phyloP scores from a whole-genome alignment of 2,113 vertebrate genomes.

The Cygnus buccinator region DNA sequence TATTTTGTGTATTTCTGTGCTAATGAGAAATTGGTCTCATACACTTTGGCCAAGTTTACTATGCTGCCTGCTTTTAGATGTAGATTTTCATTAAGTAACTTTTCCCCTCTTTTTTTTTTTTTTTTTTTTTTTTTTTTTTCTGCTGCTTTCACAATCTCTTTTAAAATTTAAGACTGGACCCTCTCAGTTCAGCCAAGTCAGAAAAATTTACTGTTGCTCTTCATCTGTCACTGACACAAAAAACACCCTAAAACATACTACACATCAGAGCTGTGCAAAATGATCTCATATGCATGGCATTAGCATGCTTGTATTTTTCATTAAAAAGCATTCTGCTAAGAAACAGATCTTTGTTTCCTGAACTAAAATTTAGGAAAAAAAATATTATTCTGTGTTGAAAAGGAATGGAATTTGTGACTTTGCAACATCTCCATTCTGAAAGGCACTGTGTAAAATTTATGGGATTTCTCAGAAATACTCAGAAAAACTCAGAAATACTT shows the following conservation, averaged over 20 bases:
- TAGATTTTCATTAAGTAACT: background rate
- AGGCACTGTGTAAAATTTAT: background rate
- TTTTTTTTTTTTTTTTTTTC: background rate
- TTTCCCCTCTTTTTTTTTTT: background rate
- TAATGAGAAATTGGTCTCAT: background rate
- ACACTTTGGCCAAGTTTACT: background rate
- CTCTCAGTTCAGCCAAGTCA: background rate
- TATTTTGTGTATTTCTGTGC: accelerated
- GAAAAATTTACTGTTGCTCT: background rate
- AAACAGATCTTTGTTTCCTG: background rate
- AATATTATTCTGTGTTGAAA: background rate
- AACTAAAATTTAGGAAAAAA: background rate
- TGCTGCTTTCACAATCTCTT: background rate
- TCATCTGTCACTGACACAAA: background rate
- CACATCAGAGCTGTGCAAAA: accelerated
- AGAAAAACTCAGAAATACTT: background rate
- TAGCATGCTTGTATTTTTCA: background rate
- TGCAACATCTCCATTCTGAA: background rate
- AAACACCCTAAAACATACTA: background rate
- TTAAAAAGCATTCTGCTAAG: background rate
- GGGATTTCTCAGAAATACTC: background rate
- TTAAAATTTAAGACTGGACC: background rate
- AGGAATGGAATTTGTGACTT: background rate
- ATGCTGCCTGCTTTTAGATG: background rate
- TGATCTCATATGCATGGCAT: background rate